Evolutionary conservation across 2,113 vertebrate genomes (phyloP), one percentile per base, ranked within the genome.

Genomic region (Panthera uncia): DNA sequence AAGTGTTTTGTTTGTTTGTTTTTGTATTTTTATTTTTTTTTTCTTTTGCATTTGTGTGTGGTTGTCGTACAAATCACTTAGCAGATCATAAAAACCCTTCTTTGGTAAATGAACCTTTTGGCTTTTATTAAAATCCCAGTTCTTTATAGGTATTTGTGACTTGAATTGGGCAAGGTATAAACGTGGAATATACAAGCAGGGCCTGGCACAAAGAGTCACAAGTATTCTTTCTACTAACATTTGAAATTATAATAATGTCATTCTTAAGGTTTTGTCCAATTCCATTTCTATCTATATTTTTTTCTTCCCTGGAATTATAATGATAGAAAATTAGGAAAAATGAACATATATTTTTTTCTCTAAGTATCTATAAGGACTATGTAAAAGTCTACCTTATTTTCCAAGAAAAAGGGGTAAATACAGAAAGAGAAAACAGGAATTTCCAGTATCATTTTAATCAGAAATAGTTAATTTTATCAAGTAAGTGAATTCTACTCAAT

Each of bases 341-440:
- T 61, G 27, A 89, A 65, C 7, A 52, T 73, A 25, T n/a, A 48
- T 86, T 65, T 73, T 94, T 91, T 93, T 27, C 21, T 95, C 14
- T 86, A 84, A 89, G 50, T 91, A 19, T 87, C 63, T 80, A 4
- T 57, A 57, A 69, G 13, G 31, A 61, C 41, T 61, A n/a, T 89
- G 31, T 93, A 86, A 50, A 95, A 95, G 45, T 66, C 10, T 41
- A 87, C 27, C 63, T 81, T 80, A 52, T 66, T 94, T 95, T 80
- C 48, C 8, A 81, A 80, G 55, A 73, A 81, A 97, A 63, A 55
- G 1, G 7, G 41, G 3, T 63, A 92, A 66, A 45, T 69, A 29
- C 31, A 29, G 27, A 50, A 92, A 81, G 41, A 95, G 69, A 95
- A 95, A 89, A 71, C 5, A 6, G 38, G 93, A 66, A 11, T 61